phyloP scores from a whole-genome alignment of 2,888 invertebrate species.

The Noctua janthina region DNA sequence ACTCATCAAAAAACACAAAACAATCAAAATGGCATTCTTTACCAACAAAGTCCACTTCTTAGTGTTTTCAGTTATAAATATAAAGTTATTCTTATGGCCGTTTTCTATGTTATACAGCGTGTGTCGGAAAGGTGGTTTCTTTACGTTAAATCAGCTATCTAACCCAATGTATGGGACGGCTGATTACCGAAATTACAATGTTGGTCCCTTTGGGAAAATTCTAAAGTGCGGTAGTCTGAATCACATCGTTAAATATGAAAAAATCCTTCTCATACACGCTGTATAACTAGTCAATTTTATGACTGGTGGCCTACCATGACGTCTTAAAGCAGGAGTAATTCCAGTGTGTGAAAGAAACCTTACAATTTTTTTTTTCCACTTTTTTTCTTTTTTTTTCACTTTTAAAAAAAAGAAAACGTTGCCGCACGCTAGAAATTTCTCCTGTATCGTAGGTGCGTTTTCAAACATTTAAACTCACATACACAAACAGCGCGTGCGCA shows the following conservation, averaged over 20 bases:
- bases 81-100: background rate
- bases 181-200: background rate
- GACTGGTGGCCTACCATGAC: no score
- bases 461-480: no score
- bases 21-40: conserved; percentile 1
- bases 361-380: no score
- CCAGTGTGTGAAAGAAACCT: no score
- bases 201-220: background rate
- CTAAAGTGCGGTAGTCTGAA: background rate
- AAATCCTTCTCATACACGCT: background rate
- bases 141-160: background rate
- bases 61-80: background rate
- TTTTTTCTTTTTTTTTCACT: no score
- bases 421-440: no score
- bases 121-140: background rate
- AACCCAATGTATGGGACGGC: background rate
- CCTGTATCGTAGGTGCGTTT: no score
- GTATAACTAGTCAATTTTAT: background rate
- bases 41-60: background rate
- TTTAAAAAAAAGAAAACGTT: no score
- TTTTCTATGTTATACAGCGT: background rate
- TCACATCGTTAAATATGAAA: background rate
- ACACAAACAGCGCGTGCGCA: no score
- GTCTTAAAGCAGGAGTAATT: no score
- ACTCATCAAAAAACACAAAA: background rate